A percentile compares a stretch with the other conserved stretches of the same genome.
phyloP scores from a whole-genome alignment of 2,888 invertebrate species.

The Lasioglossum malachurum region DNA sequence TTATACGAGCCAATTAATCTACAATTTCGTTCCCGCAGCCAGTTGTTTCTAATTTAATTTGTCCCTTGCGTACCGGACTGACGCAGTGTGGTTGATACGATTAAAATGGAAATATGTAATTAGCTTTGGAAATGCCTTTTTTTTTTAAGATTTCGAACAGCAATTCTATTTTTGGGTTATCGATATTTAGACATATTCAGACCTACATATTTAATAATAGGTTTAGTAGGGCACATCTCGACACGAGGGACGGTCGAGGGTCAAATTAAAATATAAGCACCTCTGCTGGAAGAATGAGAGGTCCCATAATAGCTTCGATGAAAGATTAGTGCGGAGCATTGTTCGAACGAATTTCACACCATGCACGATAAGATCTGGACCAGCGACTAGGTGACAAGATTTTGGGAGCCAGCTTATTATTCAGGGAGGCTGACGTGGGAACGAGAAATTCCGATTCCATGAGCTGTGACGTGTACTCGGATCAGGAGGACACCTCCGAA shows the following conservation, averaged over 20 bases:
- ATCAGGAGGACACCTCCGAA: slow-evolving; percentile 34
- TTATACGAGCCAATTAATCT: slow-evolving; percentile 2
- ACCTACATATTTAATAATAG: no score
- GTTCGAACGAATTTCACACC: background rate
- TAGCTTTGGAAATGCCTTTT: background rate
- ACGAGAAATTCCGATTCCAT: slow-evolving; percentile 39
- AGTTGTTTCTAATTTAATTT: slow-evolving; percentile 2
- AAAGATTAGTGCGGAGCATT: background rate
- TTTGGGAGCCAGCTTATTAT: background rate
- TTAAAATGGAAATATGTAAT: background rate
- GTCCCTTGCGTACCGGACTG: background rate
- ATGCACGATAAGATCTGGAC: background rate
- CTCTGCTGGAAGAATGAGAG: background rate
- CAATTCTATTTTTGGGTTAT: background rate
- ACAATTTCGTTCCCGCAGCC: background rate
- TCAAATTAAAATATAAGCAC: background rate
- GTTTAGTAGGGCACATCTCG: background rate
- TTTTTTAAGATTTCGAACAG: background rate
- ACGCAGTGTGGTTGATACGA: background rate
- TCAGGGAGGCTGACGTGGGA: slow-evolving; percentile 28
- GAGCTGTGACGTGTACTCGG: slow-evolving; percentile 24
- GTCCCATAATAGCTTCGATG: background rate
- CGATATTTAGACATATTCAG: background rate
- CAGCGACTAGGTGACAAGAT: slow-evolving; percentile 4
- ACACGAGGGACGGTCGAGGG: background rate